Evolutionary conservation across 2,113 vertebrate species (phyloP).

Genomic region (Vulpes lagopus): DNA sequence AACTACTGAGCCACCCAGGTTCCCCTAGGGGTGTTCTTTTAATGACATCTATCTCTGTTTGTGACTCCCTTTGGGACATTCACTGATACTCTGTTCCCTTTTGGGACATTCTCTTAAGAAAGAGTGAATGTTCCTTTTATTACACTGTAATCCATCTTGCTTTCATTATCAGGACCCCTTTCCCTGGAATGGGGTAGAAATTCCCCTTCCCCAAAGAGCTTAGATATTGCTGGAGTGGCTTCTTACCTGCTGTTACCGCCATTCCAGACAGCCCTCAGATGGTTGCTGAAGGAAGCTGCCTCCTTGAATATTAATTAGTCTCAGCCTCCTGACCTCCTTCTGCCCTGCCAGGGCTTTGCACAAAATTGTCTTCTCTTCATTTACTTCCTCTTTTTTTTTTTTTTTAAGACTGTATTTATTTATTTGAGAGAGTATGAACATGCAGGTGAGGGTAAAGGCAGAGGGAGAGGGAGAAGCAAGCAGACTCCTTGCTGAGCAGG

Average conservation of each 20-base stretch:
- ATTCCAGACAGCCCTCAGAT: background rate
- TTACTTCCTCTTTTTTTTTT: background rate
- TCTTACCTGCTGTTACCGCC: background rate
- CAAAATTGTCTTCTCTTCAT: background rate
- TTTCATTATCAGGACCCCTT: background rate
- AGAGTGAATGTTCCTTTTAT: background rate
- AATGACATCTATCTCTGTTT: background rate
- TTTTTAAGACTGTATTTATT: background rate
- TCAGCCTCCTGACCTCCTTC: background rate
- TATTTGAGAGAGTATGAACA: no score
- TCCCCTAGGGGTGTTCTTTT: background rate
- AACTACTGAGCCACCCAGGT: no score
- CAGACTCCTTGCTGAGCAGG: no score
- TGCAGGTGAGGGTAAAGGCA: no score
- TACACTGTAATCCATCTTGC: background rate
- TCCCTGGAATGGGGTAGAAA: background rate
- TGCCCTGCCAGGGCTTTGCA: background rate
- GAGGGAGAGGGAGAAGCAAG: no score
- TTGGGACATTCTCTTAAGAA: conserved; percentile 35
- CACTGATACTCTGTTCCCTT: background rate
- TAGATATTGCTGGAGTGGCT: background rate
- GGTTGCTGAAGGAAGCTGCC: background rate
- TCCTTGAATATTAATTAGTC: background rate
- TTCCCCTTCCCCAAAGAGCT: background rate
- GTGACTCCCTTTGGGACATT: background rate